Evolutionary conservation across 1,140 invertebrate genomes (phyloP), one percentile per base, ranked within the genome.

Genomic region (Cyphomyrmex costatus): DNA sequence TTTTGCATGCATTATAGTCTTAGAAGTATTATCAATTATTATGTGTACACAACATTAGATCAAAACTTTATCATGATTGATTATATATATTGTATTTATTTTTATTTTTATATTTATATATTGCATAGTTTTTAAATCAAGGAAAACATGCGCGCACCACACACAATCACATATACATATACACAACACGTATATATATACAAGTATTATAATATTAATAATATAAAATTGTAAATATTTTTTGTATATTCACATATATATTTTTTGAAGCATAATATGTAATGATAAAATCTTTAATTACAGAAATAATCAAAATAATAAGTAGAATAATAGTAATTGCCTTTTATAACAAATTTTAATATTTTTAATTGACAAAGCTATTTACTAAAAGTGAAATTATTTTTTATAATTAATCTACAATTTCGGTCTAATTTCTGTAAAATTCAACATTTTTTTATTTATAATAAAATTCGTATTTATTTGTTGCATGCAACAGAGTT

Each of bases 401-500:
- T 66, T 71, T 49, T 56, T 12, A n/a, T n/a, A 60, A 46, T 86
- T 86, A 74, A 78, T 36, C 27, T 21, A 24, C 60, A 77, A 58
- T 56, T 71, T 66, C 14, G 53, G 16, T 33, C 2, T 16, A 73
- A 78, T 79, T 66, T 79, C 1, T 7, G 8, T 19, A 14, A 79
- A 36, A 24, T 16, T 80, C 10, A 3, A 49, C n/a, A 21, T 73
- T 58, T 33, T 53, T 82, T 83, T 33, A 10, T 66, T 49, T 33
- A 19, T 82, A 86, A 89, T 73, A 83, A 42, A 73, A 73, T 49
- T 46, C 5, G 6, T 89, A 71, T 92, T 92, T 51, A 88, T 93
- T 90, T 94, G 89, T 93, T 94, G 92, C 93, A 91, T 93, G 90
- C 90, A 88, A 91, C 92, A 94, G 93, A 92, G 78, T 88, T 83